These are phyloP conservation scores for Tiliqua scincoides DNA, from an alignment of 2,113 vertebrate species.

Conservation along the genomic window DNA sequence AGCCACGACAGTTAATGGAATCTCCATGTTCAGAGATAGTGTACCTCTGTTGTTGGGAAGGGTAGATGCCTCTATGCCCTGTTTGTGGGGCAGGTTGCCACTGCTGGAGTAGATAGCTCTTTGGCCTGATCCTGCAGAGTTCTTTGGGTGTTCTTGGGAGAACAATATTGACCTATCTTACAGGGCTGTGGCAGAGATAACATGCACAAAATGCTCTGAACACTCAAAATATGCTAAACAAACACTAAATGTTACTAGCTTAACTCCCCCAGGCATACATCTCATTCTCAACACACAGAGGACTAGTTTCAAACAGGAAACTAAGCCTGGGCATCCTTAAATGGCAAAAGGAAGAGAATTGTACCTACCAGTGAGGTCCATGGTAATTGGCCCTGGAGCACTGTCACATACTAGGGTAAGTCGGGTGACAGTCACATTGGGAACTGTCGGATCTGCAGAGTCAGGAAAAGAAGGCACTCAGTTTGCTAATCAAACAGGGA, in stretches of 20 bases:
- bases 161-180: neutral
- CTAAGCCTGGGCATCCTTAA: neutral
- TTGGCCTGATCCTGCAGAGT: neutral
- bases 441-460: conserved; percentile 77
- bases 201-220: neutral
- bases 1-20: neutral
- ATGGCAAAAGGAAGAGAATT: neutral
- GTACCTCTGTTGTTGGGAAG: neutral
- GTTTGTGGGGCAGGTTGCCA: neutral
- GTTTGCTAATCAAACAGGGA: neutral
- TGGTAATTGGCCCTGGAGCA: conserved; percentile 81
- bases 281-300: neutral
- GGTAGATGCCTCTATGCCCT: neutral
- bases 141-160: neutral
- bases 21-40: neutral
- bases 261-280: neutral
- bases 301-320: neutral
- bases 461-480: conserved; percentile 39
- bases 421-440: conserved; percentile 82
- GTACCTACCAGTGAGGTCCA: conserved; percentile 83
- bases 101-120: neutral
- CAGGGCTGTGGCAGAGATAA: neutral
- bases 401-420: conserved; percentile 80
- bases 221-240: neutral
- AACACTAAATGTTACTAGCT: neutral